These are phyloP conservation scores for Ageneiosus marmoratus DNA, from an alignment of 2,113 vertebrate genomes.

Conservation along the genomic window DNA sequence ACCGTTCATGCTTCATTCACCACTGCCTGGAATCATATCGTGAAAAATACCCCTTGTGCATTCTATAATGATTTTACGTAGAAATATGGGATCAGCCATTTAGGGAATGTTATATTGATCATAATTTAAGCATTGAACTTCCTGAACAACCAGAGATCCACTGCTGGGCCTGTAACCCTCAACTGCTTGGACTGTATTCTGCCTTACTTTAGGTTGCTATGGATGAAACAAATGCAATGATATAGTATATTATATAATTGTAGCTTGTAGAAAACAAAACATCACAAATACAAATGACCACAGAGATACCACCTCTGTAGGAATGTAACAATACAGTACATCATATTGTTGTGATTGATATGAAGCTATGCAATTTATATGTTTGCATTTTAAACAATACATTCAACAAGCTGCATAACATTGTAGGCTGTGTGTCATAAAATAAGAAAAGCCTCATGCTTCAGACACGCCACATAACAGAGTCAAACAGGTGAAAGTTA, in stretches of 20 bases:
- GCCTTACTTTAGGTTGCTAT: not conserved
- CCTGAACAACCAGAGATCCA: not conserved
- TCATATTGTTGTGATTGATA: not conserved
- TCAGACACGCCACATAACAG: not conserved
- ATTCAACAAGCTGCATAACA: not conserved
- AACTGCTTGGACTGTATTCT: not conserved
- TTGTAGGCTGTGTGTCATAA: not conserved
- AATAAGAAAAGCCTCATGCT: not conserved
- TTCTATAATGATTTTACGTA: conserved; percentile 6
- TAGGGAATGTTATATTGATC: not conserved
- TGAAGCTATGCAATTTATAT: not conserved
- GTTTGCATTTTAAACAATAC: not conserved
- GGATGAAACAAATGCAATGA: not conserved
- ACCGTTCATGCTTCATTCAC: conserved; percentile 17
- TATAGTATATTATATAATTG: not conserved
- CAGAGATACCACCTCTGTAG: not conserved
- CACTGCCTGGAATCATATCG: conserved; percentile 33
- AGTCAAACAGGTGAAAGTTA: not conserved
- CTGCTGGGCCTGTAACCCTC: not conserved
- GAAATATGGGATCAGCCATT: not conserved
- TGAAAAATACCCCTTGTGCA: conserved; percentile 31
- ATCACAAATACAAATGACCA: not conserved
- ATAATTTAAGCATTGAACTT: not conserved
- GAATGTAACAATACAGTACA: not conserved
- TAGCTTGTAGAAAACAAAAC: not conserved